Percentiles rank a stretch among this genome's conserved stretches.
These are phyloP conservation scores for Phaedon cochleariae DNA, from an alignment of 2,888 invertebrate species.

Conservation along the genomic window DNA sequence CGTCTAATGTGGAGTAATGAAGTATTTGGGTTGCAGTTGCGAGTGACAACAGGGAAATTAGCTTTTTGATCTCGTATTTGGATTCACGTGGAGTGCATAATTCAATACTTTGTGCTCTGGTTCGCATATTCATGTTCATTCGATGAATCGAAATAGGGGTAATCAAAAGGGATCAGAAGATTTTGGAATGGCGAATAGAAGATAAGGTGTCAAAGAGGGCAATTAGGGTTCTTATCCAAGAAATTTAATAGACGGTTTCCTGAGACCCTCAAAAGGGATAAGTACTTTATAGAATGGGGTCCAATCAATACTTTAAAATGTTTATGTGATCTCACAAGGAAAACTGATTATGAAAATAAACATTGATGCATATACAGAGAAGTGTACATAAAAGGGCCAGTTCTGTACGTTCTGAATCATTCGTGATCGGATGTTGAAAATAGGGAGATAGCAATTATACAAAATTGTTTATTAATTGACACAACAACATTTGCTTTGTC, in stretches of 20 bases:
- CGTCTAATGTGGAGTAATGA: conserved; percentile 47
- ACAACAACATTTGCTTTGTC: no score
- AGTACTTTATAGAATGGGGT: no score
- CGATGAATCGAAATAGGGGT: background rate
- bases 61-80: conserved; percentile 51
- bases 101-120: conserved; percentile 21
- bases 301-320: no score
- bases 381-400: no score
- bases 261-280: no score
- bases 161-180: background rate
- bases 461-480: no score
- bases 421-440: no score
- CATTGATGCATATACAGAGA: no score
- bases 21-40: conserved; percentile 53
- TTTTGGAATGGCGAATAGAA: background rate
- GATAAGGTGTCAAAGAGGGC: conserved; percentile 1
- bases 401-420: no score
- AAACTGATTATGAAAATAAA: no score
- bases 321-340: no score
- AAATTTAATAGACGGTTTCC: background rate
- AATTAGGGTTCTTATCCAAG: background rate
- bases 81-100: conserved; percentile 19
- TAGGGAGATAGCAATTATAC: no score
- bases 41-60: conserved; percentile 56
- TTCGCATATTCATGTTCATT: background rate